phyloP scores from a whole-genome alignment of 2,113 vertebrate genomes.

The Stigmatopora nigra region DNA sequence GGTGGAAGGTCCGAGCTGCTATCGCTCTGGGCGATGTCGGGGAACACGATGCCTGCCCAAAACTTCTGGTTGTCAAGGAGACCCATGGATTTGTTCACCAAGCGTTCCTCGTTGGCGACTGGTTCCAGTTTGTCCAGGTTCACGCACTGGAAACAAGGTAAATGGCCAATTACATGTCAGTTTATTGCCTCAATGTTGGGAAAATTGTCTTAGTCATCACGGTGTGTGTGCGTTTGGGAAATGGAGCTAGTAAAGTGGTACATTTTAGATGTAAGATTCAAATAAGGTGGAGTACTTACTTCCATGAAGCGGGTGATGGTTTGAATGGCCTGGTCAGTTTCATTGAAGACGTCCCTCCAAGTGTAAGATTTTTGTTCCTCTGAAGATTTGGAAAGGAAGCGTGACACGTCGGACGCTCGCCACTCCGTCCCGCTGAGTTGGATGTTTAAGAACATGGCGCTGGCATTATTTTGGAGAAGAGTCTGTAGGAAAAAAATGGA shows the following conservation, averaged over 20 bases:
- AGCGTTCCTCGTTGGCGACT: constrained; percentile 79
- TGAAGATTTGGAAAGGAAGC: constrained; percentile 79
- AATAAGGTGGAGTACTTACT: constrained; percentile 65
- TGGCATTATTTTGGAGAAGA: constrained; percentile 78
- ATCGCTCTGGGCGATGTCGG: constrained; percentile 65
- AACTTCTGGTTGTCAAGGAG: constrained; percentile 87
- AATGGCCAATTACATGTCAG: constrained; percentile 13
- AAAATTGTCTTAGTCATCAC: background rate
- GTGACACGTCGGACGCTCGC: constrained; percentile 74
- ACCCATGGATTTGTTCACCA: constrained; percentile 90
- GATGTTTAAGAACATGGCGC: constrained; percentile 70
- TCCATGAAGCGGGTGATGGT: constrained; percentile 95
- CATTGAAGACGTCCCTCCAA: constrained; percentile 89
- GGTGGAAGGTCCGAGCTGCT: constrained; percentile 77
- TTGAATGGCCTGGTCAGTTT: constrained; percentile 82
- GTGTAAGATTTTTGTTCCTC: constrained; percentile 76
- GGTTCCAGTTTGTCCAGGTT: constrained; percentile 94
- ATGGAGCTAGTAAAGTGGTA: background rate
- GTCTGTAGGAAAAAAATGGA: constrained; percentile 64
- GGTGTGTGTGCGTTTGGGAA: background rate
- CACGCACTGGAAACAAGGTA: constrained; percentile 75
- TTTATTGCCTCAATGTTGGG: constrained; percentile 2
- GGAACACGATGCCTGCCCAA: constrained; percentile 94
- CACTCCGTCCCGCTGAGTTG: constrained; percentile 76
- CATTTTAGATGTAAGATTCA: background rate